A percentile compares a stretch with the other conserved stretches of the same genome.
These are phyloP conservation scores for Malthinus flaveolus DNA, from an alignment of 2,888 invertebrate species.

Conservation along the genomic window DNA sequence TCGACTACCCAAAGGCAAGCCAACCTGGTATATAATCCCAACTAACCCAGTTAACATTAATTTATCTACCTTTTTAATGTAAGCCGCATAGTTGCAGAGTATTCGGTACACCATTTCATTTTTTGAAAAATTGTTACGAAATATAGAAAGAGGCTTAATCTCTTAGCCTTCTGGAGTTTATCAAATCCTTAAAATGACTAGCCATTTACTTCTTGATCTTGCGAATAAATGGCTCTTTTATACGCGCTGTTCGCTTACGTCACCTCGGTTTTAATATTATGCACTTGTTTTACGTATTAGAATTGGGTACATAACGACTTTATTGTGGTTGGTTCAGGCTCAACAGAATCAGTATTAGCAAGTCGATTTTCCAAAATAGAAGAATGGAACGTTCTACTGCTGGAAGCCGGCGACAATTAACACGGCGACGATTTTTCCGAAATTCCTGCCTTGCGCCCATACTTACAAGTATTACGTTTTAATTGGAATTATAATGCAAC, in stretches of 20 bases:
- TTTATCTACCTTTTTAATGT: too few relatives aligned
- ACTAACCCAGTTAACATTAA: too few relatives aligned
- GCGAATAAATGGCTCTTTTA: too few relatives aligned
- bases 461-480: constrained; percentile 9
- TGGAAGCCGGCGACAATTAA: constrained; percentile 63
- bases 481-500: constrained; percentile 20
- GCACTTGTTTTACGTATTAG: neutral
- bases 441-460: constrained; percentile 9
- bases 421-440: constrained; percentile 12
- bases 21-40: too few relatives aligned
- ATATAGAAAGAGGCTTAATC: too few relatives aligned
- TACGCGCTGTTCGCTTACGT: neutral
- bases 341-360: constrained; percentile 67
- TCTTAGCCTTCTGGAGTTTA: too few relatives aligned
- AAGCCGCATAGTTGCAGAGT: neutral
- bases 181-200: too few relatives aligned
- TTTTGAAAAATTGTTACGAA: too few relatives aligned
- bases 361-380: constrained; percentile 67
- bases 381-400: constrained; percentile 64
- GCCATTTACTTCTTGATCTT: too few relatives aligned
- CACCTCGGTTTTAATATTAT: too few relatives aligned
- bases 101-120: too few relatives aligned
- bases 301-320: constrained; percentile 59
- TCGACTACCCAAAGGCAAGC: too few relatives aligned
- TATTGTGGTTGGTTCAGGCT: constrained; percentile 69